A percentile compares a stretch with the other conserved stretches of the same genome.
Conservation (phyloP, 2,888 invertebrate species). For the Rhynchonema sp. region DNA sequence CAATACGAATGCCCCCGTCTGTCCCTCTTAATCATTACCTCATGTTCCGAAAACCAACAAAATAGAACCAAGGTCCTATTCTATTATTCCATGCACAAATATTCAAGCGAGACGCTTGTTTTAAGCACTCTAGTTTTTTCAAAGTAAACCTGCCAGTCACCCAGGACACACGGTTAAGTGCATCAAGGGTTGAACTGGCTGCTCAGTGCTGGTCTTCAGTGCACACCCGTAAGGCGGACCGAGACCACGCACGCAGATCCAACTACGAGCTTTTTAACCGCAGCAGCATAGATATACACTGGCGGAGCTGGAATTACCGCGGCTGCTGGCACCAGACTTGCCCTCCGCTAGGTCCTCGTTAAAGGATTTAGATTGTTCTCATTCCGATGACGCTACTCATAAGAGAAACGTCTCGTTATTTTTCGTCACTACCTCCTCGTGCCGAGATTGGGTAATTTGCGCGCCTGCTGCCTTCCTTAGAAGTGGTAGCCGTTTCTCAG, state of each 20-base stretch:
- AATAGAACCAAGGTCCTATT: not conserved
- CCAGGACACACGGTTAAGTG: conserved; percentile 23
- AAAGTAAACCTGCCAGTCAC: not conserved
- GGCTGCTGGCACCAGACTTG: not conserved
- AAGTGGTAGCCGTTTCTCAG: not conserved
- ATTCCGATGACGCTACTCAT: not conserved
- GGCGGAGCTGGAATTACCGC: not conserved
- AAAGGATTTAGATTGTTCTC: not conserved
- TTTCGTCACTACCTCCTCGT: conserved; percentile 46
- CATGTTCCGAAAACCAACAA: not conserved
- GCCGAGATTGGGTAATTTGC: conserved; percentile 25
- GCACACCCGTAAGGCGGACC: conserved; percentile 13
- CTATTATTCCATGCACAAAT: not conserved
- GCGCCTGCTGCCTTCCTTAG: not conserved
- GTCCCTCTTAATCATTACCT: not conserved
- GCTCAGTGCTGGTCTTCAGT: conserved; percentile 14
- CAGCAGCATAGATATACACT: not conserved
- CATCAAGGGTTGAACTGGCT: conserved; percentile 18
- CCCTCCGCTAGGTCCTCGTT: not conserved
- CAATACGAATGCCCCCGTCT: not conserved
- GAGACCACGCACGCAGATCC: conserved; percentile 5
- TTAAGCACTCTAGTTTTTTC: not conserved
- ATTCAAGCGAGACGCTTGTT: not conserved
- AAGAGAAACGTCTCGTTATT: conserved; percentile 37
- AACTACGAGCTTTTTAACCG: not conserved